Base-by-base conservation (phyloP, 2,797 vertebrate genomes). In the Neomorphus geoffroyi region DNA sequence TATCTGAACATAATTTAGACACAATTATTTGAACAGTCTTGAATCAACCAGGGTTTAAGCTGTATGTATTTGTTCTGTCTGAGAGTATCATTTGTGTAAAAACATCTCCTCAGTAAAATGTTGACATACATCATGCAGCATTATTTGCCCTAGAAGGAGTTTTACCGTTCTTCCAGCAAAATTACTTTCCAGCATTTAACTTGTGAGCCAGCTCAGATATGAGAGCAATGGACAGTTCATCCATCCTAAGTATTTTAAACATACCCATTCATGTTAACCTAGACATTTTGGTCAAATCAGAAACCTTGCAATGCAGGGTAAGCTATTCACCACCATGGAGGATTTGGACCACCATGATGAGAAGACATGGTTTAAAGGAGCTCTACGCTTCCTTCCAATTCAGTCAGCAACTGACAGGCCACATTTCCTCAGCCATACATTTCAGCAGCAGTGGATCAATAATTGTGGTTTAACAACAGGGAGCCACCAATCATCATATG, bases 381-480 rank as follows among this genome's bases (percentile, higher is more conserved):
- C 93, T 95, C 81, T 93, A 85, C 6, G 6, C 75, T 96, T 97
- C 93, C 94, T 96, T 97, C 90, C 85, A 48, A 93, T 92, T 96
- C 90, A 94, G 92, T 92, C 88, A 90, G 86, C 86, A 96, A 75
- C 75, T n/a, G 85, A 94, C 77, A 95, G 94, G 80, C 93, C 82
- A 62, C 9, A 46, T 95, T 97, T 89, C 94, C 95, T 97, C 92
- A 97, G 86, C 86, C 85, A 79, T 82, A 80, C 92, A 96, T 94
- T 94, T 93, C 96, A 97, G 92, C 66, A 72, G 92, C 85, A 92
- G 95, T 90, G 93, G 96, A 98, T 98, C 97, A 96, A 97, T 98
- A 97, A 94, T 50, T 94, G 96, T 95, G 94, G 95, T 97, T 97
- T 97, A 97, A 96, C 95, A 97, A 96, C 93, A 96, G 80, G 89